Conservation (phyloP, 2,797 vertebrate species). For the Eurystomus glaucurus region DNA sequence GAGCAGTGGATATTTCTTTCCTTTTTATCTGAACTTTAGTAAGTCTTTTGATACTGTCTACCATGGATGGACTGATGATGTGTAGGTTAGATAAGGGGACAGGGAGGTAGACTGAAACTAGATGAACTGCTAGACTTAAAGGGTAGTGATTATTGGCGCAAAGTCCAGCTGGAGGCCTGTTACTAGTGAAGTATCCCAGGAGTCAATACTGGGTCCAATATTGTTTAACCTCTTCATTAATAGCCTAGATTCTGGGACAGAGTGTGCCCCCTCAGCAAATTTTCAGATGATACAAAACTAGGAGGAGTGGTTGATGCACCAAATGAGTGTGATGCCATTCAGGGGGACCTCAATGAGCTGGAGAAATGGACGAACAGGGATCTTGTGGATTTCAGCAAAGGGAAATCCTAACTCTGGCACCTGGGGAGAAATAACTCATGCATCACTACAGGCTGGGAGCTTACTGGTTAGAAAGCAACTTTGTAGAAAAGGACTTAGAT, state of each 20-base stretch:
- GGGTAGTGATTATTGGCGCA: background rate
- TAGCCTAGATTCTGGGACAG: background rate
- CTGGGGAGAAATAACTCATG: background rate
- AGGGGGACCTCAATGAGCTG: background rate
- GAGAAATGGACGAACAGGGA: background rate
- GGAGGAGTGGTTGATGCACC: background rate
- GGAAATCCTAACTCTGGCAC: background rate
- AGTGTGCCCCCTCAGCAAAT: fast-evolving
- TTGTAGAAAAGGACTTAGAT: too few relatives aligned
- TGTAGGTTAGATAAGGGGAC: background rate
- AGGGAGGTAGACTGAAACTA: background rate
- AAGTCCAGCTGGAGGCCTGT: background rate
- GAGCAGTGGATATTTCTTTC: background rate
- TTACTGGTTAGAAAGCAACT: too few relatives aligned
- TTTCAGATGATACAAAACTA: background rate
- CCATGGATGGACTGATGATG: background rate
- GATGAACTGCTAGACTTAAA: background rate
- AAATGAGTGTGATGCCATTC: background rate
- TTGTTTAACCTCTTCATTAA: background rate
- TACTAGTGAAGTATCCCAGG: background rate
- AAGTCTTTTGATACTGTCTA: background rate
- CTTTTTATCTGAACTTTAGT: background rate
- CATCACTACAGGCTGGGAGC: too few relatives aligned
- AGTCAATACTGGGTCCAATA: background rate
- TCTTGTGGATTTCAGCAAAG: background rate